phyloP scores from a whole-genome alignment of 2,113 vertebrate genomes.

The Crotalus tigris region DNA sequence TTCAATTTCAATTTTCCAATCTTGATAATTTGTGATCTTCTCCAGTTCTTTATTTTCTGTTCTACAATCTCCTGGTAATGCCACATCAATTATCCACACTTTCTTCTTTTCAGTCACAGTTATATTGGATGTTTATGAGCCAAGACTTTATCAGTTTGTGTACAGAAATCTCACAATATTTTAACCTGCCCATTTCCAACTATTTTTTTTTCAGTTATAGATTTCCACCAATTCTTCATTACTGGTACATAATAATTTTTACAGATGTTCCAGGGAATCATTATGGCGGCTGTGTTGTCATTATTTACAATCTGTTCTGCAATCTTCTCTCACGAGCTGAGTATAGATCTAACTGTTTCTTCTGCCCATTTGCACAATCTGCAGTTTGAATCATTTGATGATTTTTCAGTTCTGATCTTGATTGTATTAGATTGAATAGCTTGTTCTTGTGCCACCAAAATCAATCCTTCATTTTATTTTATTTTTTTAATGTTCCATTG shows the following conservation, averaged over 20 bases:
- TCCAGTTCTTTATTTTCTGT: no score
- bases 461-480: neutral
- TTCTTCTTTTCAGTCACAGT: neutral
- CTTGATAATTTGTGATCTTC: no score
- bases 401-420: neutral
- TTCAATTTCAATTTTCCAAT: no score
- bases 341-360: neutral
- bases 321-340: neutral
- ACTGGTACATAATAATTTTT: neutral
- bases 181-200: neutral
- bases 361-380: neutral
- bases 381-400: neutral
- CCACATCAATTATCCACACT: neutral
- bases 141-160: neutral
- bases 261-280: neutral
- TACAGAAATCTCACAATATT: neutral
- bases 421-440: neutral
- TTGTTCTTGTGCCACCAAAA: neutral
- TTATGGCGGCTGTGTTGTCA: neutral
- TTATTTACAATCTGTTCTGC: neutral
- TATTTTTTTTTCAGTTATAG: neutral
- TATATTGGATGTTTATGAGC: neutral
- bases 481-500: neutral
- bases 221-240: neutral
- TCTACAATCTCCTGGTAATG: no score